Evolutionary conservation across 2,888 invertebrate genomes (phyloP), one percentile per base, ranked within the genome.

Genomic region (Galeopsomyia nigrocyanea): DNA sequence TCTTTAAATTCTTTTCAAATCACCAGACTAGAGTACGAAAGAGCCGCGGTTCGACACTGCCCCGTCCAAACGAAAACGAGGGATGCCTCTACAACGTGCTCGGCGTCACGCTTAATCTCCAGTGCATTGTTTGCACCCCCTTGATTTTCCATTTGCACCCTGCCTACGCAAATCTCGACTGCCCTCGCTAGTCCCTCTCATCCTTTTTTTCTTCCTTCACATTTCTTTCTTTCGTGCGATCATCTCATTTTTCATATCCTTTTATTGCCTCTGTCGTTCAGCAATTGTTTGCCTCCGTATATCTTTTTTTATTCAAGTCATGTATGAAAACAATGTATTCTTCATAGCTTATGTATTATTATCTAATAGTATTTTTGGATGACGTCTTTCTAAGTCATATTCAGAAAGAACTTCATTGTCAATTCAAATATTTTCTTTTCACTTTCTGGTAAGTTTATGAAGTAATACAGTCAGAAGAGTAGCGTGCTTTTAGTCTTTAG

Each of bases 101-200:
- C 76, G 78, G 81, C 78, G 82, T 83, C 83, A 83, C 83, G 83
- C 82, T 83, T 82, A 83, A 83, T 83, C 83, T 83, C 80, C 78
- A 75, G 73, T 68, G 82, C 81, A 82, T 83, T 83, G 82, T 83
- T 80, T 81, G 81, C 80, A 79, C 79, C 81, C 80, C 81, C 77
- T 79, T 78, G 80, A 82, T 81, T 82, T 81, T 82, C 81, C 80
- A 81, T 82, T 77, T 78, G 80, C 80, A 78, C 78, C 80, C 82
- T 80, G 78, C 64, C 71, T 74, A 58, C 74, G 73, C 75, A 72
- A 75, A 77, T 75, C 77, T 75, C 73, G 75, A 68, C 75, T 76
- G 74, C 57, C 71, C 70, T 65, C 31, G 50, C 68, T 50, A 57
- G 53, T 60, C 66, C 75, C 69, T 61, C 49, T 67, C 68, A 39